These are phyloP conservation scores for Apogon hyalosoma DNA, from an alignment of 2,797 vertebrate species.

Conservation along the genomic window DNA sequence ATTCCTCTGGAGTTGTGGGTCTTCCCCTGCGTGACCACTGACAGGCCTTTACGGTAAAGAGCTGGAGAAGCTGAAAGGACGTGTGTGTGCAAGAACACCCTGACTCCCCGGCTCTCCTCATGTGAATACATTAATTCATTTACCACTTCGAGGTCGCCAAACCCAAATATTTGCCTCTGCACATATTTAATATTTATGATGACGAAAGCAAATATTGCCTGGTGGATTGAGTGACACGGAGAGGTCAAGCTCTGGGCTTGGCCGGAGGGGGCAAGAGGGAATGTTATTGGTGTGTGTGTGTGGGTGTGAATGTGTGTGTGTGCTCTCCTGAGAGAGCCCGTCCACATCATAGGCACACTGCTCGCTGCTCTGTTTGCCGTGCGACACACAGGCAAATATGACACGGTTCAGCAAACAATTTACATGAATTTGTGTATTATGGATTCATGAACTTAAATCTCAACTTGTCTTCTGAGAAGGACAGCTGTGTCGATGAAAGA, in stretches of 20 bases:
- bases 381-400: conserved; percentile 74
- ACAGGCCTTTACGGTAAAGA: conserved; percentile 80
- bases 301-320: conserved; percentile 58
- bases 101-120: conserved; percentile 59
- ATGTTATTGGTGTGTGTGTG: conserved; percentile 59
- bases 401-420: conserved; percentile 75
- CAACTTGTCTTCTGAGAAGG: conserved; percentile 47
- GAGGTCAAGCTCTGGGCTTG: conserved; percentile 82
- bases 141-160: conserved; percentile 83
- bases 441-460: conserved; percentile 75
- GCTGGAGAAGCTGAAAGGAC: conserved; percentile 70
- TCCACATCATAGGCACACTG: conserved; percentile 78
- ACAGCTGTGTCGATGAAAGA: conserved; percentile 63
- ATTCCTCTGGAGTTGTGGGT: conserved; percentile 64
- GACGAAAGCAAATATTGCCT: conserved; percentile 84
- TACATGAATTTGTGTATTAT: conserved; percentile 78
- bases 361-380: conserved; percentile 71
- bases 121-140: conserved; percentile 87
- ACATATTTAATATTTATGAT: conserved; percentile 89
- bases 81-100: conserved; percentile 74
- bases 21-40: conserved; percentile 72
- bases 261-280: conserved; percentile 59
- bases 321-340: conserved; percentile 71
- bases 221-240: conserved; percentile 82
- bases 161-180: conserved; percentile 85